Base-by-base conservation (phyloP, 2,888 invertebrate genomes). In the Dryobota labecula region DNA sequence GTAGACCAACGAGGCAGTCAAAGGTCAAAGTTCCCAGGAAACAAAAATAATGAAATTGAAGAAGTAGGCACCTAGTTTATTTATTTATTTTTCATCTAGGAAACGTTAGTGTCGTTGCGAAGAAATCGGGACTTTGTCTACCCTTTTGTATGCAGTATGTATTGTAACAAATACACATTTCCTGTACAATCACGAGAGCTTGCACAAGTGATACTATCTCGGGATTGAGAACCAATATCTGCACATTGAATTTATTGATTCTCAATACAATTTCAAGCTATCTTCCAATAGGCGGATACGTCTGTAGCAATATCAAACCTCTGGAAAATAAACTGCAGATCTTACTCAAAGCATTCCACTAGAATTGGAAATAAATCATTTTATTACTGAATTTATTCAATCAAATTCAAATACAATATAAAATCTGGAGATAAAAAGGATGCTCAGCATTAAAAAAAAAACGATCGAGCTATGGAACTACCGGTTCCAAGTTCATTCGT, bases 241-340 rank as follows among this genome's bases (percentile, higher is more conserved):
- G 41, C 47, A 18, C 36, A 47, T 49, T 41, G 67, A 51, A 66
- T 72, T 54, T 54, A 41, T 72, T 54, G 65, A 41, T 75, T 74
- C 64, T 64, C 72, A 38, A 41, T 56, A 27, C 30, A 11, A 47
- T 63, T 15, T 30, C 36, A 24, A 41, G 45, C 6, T 20, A 24
- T 15, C 27, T 24, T 18, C 2, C 24, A n/a, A 27, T 20, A 43
- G 18, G 33, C n/a, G 27, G 36, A 27, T 15, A 30, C 20, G 11
- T 33, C 49, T 60, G 45, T 33, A 13, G 11, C 63, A 8, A 45
- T 45, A 61, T 7, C 43, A 27, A 27, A 8, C 13, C 11, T 27
- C n/a, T 18, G 2, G 18, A n/a, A 67, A 30, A 67, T n/a, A 24
- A 38, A 67, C 18, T 30, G n/a, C n/a, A n/a, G 30, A 67, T 66